Conservation (phyloP, 2,113 vertebrate genomes). For the Cololabis saira region DNA sequence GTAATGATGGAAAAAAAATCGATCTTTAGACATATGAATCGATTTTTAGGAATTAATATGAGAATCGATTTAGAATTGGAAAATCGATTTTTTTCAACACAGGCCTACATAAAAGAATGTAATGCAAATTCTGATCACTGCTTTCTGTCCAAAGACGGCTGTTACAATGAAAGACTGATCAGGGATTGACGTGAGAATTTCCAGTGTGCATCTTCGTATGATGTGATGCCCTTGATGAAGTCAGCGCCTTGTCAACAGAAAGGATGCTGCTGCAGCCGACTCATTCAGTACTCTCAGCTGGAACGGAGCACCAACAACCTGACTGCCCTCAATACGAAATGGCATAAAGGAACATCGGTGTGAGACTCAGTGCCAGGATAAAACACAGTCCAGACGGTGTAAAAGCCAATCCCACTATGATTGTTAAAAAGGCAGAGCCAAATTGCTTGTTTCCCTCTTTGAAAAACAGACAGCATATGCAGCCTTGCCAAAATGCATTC, state of each 20-base stretch:
- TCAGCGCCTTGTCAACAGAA: constrained; percentile 62
- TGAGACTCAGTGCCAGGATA: constrained; percentile 43
- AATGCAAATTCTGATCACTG: constrained; percentile 1
- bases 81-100: too few relatives aligned
- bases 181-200: constrained; percentile 32
- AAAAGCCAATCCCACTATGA: constrained; percentile 51
- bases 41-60: too few relatives aligned
- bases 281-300: constrained; percentile 45
- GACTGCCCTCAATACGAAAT: constrained; percentile 60
- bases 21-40: too few relatives aligned
- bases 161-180: constrained; percentile 19
- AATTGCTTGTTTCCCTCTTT: constrained; percentile 22
- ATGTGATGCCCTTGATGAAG: constrained; percentile 63
- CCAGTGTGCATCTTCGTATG: constrained; percentile 43
- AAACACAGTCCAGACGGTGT: constrained; percentile 40
- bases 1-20: too few relatives aligned
- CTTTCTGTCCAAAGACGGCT: neutral
- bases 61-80: too few relatives aligned
- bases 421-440: constrained; percentile 39
- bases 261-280: constrained; percentile 61
- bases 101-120: too few relatives aligned
- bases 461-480: constrained; percentile 26
- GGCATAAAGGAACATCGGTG: constrained; percentile 39
- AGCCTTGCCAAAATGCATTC: constrained; percentile 36
- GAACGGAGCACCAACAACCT: constrained; percentile 58